Evolutionary conservation across 37 sponge, comb jelly and placozoan species (phyloP).

Genomic region (Aplysina aerophoba): DNA sequence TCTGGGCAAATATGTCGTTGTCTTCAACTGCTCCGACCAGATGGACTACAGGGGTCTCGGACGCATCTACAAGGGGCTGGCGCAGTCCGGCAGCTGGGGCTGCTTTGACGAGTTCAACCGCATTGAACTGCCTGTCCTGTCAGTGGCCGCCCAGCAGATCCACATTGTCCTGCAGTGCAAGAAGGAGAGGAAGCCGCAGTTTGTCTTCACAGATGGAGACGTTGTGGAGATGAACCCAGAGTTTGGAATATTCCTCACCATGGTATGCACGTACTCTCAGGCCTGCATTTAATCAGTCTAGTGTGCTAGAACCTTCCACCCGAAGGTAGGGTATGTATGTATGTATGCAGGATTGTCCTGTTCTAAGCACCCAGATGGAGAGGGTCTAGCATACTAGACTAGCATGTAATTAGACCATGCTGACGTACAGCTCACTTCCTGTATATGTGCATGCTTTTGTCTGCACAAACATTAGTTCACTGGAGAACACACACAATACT

Average conservation of each 20-base stretch:
- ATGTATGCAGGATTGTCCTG: too few relatives aligned
- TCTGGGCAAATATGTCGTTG: conserved; percentile 98
- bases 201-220: conserved; percentile 97
- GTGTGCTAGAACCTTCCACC: too few relatives aligned
- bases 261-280: conserved; percentile 46
- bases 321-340: too few relatives aligned
- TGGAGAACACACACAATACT: too few relatives aligned
- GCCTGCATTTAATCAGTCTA: neutral
- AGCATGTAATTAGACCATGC: too few relatives aligned
- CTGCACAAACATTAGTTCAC: neutral
- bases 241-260: conserved; percentile 98
- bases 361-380: too few relatives aligned
- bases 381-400: too few relatives aligned
- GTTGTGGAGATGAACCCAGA: conserved; percentile 94
- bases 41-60: conserved; percentile 99
- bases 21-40: conserved; percentile 99
- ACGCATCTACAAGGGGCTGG: conserved; percentile 94
- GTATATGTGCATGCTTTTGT: neutral
- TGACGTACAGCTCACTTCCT: neutral
- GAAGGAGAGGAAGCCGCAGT: conserved; percentile 93
- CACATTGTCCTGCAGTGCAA: conserved; percentile 92
- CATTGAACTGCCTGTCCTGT: conserved; percentile 96
- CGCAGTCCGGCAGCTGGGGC: conserved; percentile 98
- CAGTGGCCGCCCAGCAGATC: conserved; percentile 99
- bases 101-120: conserved; percentile 99